phyloP scores from a whole-genome alignment of 1,140 invertebrate genomes.

The Drosophila teissieri region DNA sequence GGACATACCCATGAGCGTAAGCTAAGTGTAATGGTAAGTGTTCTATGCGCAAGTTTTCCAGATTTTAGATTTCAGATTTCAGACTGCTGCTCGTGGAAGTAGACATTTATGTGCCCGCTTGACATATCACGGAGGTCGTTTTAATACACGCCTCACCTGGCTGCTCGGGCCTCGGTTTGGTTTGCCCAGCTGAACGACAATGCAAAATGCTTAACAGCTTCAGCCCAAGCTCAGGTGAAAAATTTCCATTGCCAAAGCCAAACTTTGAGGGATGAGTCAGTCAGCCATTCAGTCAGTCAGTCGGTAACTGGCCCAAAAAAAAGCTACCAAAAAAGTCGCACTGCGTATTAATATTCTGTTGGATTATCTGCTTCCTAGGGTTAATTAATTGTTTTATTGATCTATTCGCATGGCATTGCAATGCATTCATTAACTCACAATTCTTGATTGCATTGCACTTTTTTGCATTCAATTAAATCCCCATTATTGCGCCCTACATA shows the following conservation, averaged over 20 bases:
- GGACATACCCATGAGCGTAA: background rate
- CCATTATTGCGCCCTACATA: background rate
- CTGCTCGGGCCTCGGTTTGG: background rate
- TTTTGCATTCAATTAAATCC: background rate
- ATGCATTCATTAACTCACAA: background rate
- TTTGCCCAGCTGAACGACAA: conserved; percentile 22
- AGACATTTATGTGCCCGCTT: conserved; percentile 39
- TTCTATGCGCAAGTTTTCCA: conserved; percentile 39
- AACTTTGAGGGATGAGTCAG: conserved; percentile 29
- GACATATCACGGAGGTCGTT: conserved; percentile 47
- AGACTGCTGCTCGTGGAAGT: conserved; percentile 29
- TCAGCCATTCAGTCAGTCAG: too few species aligned
- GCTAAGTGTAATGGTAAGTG: conserved; percentile 19
- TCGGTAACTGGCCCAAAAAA: background rate
- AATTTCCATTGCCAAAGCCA: conserved; percentile 52
- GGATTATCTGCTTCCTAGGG: background rate
- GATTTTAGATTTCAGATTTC: conserved; percentile 23
- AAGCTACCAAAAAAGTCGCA: background rate
- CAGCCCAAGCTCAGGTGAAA: conserved; percentile 26
- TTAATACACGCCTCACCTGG: conserved; percentile 35
- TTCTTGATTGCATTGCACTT: background rate
- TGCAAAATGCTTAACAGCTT: conserved; percentile 36
- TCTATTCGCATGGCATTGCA: background rate
- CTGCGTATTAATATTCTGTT: background rate
- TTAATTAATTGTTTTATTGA: conserved; percentile 2